Evolutionary conservation across 37 sponge, comb jelly and placozoan species (phyloP).

Genomic region (Spongia lamella): DNA sequence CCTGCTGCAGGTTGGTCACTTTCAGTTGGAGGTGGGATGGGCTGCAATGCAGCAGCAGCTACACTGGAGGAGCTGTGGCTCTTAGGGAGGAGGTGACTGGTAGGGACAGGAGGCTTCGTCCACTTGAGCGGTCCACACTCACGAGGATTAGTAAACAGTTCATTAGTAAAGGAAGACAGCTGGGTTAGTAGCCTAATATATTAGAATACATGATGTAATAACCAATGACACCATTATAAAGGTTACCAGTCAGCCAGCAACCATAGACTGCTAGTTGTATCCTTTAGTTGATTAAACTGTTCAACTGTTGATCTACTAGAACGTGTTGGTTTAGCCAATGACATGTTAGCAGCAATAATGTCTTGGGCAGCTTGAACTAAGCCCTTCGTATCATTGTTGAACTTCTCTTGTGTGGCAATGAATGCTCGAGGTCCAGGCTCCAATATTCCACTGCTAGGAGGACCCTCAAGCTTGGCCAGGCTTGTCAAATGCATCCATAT

Average conservation of each 20-base stretch:
- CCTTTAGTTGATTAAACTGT: conserved; percentile 50
- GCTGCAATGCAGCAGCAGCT: too few relatives aligned
- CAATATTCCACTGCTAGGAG: conserved; percentile 57
- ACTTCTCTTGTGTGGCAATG: conserved; percentile 69
- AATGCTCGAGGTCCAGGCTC: conserved; percentile 78
- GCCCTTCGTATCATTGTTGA: conserved; percentile 55
- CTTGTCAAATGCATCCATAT: conserved; percentile 80
- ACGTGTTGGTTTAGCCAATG: conserved; percentile 68
- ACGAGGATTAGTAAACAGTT: conserved; percentile 54
- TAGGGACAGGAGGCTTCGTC: conserved; percentile 44
- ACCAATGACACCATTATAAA: not conserved
- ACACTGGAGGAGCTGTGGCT: too few relatives aligned
- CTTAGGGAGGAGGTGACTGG: not conserved
- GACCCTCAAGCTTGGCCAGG: conserved; percentile 77
- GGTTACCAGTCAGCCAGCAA: conserved; percentile 66
- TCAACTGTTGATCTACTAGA: conserved; percentile 33
- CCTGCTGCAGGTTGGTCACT: too few relatives aligned
- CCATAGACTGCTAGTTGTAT: conserved; percentile 46
- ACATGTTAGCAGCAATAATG: conserved; percentile 80
- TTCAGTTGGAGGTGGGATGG: too few relatives aligned
- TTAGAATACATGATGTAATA: not conserved
- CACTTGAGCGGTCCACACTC: conserved; percentile 55
- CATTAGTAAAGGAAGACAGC: conserved; percentile 64
- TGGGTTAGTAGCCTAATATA: conserved; percentile 57
- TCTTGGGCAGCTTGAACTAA: conserved; percentile 72